Conservation (phyloP, 2,888 invertebrate species). For the Mactromeris polynyma region DNA sequence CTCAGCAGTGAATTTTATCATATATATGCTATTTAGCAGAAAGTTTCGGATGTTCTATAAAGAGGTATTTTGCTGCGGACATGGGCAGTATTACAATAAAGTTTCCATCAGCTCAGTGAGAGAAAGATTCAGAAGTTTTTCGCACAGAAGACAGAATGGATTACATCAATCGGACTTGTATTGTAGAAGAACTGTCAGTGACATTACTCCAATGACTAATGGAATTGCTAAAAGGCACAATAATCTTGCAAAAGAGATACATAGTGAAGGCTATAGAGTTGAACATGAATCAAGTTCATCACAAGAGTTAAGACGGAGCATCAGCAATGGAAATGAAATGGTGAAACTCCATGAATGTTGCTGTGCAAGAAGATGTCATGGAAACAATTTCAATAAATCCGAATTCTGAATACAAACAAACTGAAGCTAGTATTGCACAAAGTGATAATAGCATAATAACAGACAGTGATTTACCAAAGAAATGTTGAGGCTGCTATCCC, state of each 20-base stretch:
- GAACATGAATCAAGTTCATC: background rate
- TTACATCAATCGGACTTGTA: background rate
- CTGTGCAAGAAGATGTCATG: background rate
- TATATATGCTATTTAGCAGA: slow-evolving; percentile 82
- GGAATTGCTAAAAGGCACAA: background rate
- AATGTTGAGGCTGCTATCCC: no score
- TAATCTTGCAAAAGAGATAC: slow-evolving; percentile 7
- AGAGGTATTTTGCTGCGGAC: slow-evolving; percentile 79
- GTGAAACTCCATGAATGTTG: background rate
- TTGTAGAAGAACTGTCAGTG: slow-evolving; percentile 34
- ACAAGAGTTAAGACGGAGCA: background rate
- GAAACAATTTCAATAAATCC: background rate
- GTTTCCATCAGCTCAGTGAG: slow-evolving; percentile 58
- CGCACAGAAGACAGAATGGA: slow-evolving; percentile 11
- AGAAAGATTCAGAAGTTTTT: slow-evolving; percentile 49
- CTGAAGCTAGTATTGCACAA: background rate
- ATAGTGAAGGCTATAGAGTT: slow-evolving; percentile 47
- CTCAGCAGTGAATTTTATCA: slow-evolving; percentile 82
- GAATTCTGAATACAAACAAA: background rate
- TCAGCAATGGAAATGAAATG: background rate
- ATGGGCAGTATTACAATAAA: slow-evolving; percentile 58
- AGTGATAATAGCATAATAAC: background rate
- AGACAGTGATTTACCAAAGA: no score
- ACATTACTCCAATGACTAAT: slow-evolving; percentile 37
- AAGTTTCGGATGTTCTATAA: slow-evolving; percentile 79